Evolutionary conservation across 2,888 invertebrate species (phyloP), one percentile per base, ranked within the genome.

Genomic region (Ypsolopha sequella): DNA sequence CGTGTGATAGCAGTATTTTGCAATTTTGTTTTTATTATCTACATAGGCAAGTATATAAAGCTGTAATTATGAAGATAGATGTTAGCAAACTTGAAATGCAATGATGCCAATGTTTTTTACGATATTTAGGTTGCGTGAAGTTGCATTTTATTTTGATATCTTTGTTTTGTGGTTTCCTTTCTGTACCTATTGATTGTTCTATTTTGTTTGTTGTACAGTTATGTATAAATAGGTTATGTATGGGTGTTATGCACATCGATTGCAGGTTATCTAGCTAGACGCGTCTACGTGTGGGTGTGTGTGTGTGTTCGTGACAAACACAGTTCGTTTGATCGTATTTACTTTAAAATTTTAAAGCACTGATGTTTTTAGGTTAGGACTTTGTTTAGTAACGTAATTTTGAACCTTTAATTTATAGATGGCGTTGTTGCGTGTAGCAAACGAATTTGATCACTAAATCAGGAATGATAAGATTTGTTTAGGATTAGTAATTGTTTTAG

Each of bases 1-100:
- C 41, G 24, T 41, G 41, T 13, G 33, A 45, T 45, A 45, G 45
- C 45, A 6, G n/a, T 59, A 56, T 63, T 65, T 65, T 65, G 60
- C 58, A 59, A 56, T 57, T 51, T 52, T 57, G 33, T 59, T 56
- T 61, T 58, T 54, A 56, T 58, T 65, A 62, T 66, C 68, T 67
- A 65, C 65, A 66, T 73, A 68, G 66, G 65, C 24, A 3, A 24
- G 24, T 24, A 24, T 24, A 24, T 24, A 24, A n/a, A 24, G 24
- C 24, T 24, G 24, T 24, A 24, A 24, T 24, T 24, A 4, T 24
- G 24, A 3, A 24, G 24, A 24, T 24, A 24, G 66, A 64, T 70
- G 64, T 68, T 70, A 69, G 62, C 63, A 64, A 71, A 68, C 67
- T 66, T 66, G 66, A 64, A 64, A 47, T 62, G 63, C 64, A 65